These are phyloP conservation scores for Arothron firmamentum DNA, from an alignment of 2,113 vertebrate genomes.

Conservation along the genomic window DNA sequence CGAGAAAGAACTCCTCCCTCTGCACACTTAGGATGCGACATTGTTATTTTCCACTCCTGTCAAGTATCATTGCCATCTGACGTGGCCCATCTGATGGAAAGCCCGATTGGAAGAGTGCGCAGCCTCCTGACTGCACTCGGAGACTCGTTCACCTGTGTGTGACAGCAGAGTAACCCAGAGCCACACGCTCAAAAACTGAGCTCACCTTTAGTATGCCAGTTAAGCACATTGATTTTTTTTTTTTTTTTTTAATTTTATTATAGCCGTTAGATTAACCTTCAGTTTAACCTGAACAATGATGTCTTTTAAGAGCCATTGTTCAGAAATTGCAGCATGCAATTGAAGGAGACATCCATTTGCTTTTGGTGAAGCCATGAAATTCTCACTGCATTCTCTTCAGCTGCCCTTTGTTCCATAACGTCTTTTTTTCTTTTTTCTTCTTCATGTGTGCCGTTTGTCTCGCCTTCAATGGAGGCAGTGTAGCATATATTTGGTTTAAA, in stretches of 20 bases:
- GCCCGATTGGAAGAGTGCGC: conserved; percentile 8
- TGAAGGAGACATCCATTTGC: conserved; percentile 8
- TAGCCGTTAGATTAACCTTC: conserved; percentile 33
- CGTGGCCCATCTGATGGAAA: not conserved
- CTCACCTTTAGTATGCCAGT: conserved; percentile 38
- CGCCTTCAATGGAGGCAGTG: not conserved
- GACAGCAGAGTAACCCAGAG: conserved; percentile 27
- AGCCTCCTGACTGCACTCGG: conserved; percentile 14
- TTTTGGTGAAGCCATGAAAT: conserved; percentile 4
- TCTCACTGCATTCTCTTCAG: not conserved
- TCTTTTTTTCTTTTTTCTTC: not conserved
- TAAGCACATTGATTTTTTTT: conserved; percentile 35
- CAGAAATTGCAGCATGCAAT: not conserved
- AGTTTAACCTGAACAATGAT: conserved; percentile 23
- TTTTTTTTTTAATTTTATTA: not conserved
- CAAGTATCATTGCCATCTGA: not conserved
- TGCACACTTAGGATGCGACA: not conserved
- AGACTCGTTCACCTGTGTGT: not conserved
- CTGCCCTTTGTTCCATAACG: not conserved
- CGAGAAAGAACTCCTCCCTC: not conserved
- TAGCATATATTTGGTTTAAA: not conserved
- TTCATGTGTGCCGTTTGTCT: too few species aligned
- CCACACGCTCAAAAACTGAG: conserved; percentile 32
- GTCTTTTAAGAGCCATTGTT: conserved; percentile 18
- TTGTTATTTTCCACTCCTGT: not conserved